A percentile compares a stretch with the other conserved stretches of the same genome.
Conservation (phyloP, 2,797 vertebrate genomes). For the Sardinella longiceps region DNA sequence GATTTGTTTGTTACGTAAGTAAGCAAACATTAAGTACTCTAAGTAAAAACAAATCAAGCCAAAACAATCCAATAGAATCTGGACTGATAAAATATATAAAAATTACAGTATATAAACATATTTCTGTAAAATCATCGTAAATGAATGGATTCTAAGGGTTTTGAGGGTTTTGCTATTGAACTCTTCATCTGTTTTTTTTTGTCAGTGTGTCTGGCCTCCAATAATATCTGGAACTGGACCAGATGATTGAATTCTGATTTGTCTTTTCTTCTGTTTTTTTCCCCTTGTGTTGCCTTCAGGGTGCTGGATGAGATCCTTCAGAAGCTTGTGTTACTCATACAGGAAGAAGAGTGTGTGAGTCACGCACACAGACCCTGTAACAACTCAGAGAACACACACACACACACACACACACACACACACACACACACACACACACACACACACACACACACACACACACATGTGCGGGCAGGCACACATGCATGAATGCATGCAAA, state of each 20-base stretch:
- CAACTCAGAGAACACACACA: background rate
- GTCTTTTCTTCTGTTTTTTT: background rate
- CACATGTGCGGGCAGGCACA: background rate
- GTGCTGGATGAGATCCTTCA: slow-evolving; percentile 88
- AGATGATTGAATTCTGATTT: background rate
- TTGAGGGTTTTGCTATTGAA: too few species aligned
- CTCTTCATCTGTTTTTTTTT: background rate
- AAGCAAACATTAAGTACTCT: too few species aligned
- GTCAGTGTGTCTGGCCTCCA: background rate
- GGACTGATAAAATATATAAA: too few species aligned
- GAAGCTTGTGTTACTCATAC: slow-evolving; percentile 88
- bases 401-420: background rate
- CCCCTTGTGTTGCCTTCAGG: slow-evolving; percentile 67
- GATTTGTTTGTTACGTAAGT: too few species aligned
- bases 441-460: background rate
- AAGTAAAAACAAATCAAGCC: too few species aligned
- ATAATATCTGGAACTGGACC: background rate
- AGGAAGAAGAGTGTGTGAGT: slow-evolving; percentile 94
- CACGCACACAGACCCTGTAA: background rate
- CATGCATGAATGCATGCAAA: slow-evolving; percentile 26
- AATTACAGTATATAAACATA: too few species aligned
- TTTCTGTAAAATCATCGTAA: too few species aligned
- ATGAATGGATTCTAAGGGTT: too few species aligned
- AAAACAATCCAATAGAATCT: too few species aligned
- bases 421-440: background rate